Percentiles rank a stretch among this genome's conserved stretches.
Conservation (phyloP, 2,888 invertebrate species). For the Trachelus tabidus region DNA sequence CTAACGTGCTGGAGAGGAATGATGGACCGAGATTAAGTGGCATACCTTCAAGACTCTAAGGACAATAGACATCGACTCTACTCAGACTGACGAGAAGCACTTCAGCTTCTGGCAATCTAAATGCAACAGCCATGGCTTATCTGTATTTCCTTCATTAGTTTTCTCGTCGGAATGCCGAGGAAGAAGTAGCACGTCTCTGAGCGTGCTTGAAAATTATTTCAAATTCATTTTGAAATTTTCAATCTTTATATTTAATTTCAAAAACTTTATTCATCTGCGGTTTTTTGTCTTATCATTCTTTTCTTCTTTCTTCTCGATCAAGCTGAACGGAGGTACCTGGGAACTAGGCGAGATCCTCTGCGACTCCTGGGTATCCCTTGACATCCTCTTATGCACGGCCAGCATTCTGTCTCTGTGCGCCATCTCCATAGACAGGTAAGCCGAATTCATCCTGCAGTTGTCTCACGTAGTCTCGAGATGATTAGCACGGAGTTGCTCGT, state of each 20-base stretch:
- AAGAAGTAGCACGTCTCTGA: not conserved
- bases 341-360: constrained; percentile 89
- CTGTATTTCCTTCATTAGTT: not conserved
- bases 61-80: not conserved
- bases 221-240: not conserved
- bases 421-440: constrained; percentile 84
- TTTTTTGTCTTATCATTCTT: not conserved
- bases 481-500: constrained; percentile 27
- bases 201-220: not conserved
- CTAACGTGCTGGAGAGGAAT: not conserved
- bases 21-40: not conserved
- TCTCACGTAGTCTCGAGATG: constrained; percentile 36
- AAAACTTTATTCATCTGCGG: not conserved
- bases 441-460: constrained; percentile 15
- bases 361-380: constrained; percentile 92
- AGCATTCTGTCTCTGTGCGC: constrained; percentile 93
- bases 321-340: constrained; percentile 78
- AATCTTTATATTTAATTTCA: not conserved
- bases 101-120: not conserved
- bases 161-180: not conserved
- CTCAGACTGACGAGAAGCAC: not conserved
- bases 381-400: constrained; percentile 93
- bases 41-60: not conserved
- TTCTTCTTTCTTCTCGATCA: constrained; percentile 8
- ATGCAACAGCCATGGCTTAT: not conserved